phyloP scores from a whole-genome alignment of 2,113 vertebrate genomes.

The Baryphthengus martii region DNA sequence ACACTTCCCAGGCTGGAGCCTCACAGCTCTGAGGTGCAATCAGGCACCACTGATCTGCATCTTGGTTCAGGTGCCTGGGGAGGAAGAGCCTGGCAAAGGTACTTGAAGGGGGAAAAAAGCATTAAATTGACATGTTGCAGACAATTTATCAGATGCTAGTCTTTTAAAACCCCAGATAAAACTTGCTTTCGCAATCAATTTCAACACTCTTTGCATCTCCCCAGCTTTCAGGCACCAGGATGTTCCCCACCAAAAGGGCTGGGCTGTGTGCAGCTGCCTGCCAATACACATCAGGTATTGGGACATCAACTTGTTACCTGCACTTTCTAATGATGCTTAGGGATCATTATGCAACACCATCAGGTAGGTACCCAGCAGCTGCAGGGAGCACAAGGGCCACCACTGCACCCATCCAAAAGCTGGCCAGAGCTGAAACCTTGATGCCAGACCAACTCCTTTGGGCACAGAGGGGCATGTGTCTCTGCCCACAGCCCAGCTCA shows the following conservation, averaged over 20 bases:
- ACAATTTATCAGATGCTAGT: not conserved
- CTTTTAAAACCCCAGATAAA: not conserved
- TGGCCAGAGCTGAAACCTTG: not conserved
- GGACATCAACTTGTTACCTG: not conserved
- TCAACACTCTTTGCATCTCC: not conserved
- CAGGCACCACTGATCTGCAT: not conserved
- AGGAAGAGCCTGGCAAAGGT: not conserved
- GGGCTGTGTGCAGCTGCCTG: not conserved
- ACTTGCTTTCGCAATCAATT: not conserved
- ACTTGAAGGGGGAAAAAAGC: not conserved
- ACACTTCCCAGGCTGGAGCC: constrained; percentile 20
- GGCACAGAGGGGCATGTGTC: rapidly evolving
- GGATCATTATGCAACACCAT: not conserved
- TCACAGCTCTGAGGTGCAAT: not conserved
- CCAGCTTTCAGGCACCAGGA: not conserved
- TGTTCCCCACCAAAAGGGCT: not conserved
- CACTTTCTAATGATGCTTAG: not conserved
- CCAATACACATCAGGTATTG: not conserved
- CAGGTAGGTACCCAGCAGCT: not conserved
- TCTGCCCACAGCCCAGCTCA: not conserved
- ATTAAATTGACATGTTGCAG: not conserved
- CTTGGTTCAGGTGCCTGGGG: not conserved
- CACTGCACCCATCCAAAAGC: rapidly evolving
- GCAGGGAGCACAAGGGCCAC: not conserved
- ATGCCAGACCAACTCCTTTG: rapidly evolving